These are phyloP conservation scores for Platycercus adscitus DNA, from an alignment of 2,113 vertebrate species.

Conservation along the genomic window DNA sequence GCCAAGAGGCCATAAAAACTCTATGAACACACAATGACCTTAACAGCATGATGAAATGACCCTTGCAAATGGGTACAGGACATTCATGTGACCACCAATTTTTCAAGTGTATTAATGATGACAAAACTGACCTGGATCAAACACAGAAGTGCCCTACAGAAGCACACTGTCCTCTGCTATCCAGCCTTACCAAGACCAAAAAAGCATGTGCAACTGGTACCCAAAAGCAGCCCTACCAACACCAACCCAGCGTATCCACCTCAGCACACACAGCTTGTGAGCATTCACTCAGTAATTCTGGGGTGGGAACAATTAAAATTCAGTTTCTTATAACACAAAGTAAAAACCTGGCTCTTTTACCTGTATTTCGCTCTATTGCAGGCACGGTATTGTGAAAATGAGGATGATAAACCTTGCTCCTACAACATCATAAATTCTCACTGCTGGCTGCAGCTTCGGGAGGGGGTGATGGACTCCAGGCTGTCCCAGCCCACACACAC, in stretches of 20 bases:
- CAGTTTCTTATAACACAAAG: background rate
- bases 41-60: background rate
- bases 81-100: background rate
- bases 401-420: background rate
- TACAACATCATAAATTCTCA: background rate
- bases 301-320: background rate
- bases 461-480: background rate
- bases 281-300: accelerated
- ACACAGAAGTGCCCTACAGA: background rate
- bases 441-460: background rate
- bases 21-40: accelerated
- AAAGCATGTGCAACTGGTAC: background rate
- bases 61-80: background rate
- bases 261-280: background rate
- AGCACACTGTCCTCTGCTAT: background rate
- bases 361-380: background rate
- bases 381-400: background rate
- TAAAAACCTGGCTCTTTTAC: background rate
- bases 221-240: background rate
- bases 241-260: accelerated
- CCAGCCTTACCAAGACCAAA: background rate
- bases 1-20: background rate
- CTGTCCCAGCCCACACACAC: background rate
- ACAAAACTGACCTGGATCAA: background rate
- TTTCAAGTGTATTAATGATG: background rate